Evolutionary conservation across 2,113 vertebrate species (phyloP).

Genomic region (Perognathus longimembris): DNA sequence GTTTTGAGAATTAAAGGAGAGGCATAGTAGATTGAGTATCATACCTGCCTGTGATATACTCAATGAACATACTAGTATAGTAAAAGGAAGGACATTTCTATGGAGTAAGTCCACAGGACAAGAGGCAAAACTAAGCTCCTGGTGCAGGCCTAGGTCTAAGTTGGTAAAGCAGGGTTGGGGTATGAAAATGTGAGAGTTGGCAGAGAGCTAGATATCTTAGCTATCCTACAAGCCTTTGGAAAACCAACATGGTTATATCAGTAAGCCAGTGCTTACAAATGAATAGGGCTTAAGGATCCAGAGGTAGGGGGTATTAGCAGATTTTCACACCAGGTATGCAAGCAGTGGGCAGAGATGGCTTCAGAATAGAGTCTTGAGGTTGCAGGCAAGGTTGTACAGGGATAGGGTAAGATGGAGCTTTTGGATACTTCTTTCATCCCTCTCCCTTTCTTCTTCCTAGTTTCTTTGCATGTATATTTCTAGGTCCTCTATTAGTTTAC

Average conservation of each 20-base stretch:
- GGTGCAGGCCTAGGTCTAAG: neutral
- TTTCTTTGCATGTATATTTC: neutral
- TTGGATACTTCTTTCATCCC: neutral
- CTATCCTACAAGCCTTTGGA: neutral
- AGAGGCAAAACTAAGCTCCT: neutral
- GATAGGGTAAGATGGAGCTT: neutral
- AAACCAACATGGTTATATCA: too few species aligned
- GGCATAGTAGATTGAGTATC: neutral
- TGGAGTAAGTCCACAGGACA: neutral
- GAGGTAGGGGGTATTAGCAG: neutral
- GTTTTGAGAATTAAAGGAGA: neutral
- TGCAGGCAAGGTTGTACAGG: neutral
- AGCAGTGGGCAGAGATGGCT: neutral
- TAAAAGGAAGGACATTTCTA: neutral
- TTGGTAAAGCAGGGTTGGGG: neutral
- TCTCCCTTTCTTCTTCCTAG: neutral
- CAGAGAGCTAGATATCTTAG: neutral
- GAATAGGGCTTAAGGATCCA: neutral
- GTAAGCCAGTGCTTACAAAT: neutral
- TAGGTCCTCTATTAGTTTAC: neutral
- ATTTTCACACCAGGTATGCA: neutral
- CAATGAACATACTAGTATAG: neutral
- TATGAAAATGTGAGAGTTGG: neutral
- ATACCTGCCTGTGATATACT: neutral
- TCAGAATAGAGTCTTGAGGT: neutral